These are phyloP conservation scores for Musca vetustissima DNA, from an alignment of 1,140 invertebrate genomes.

Conservation along the genomic window DNA sequence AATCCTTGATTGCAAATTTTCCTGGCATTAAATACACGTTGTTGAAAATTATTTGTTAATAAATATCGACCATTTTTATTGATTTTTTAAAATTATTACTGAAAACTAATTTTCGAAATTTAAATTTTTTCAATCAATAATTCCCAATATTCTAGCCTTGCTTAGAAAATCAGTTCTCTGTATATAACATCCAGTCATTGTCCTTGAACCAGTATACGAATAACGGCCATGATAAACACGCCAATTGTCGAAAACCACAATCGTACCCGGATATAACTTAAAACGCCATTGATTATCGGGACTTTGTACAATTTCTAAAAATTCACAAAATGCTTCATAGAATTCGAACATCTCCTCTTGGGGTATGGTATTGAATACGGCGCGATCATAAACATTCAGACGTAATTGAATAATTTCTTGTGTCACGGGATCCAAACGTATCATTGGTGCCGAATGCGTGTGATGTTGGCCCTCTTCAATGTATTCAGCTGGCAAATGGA, in stretches of 20 bases:
- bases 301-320: constrained; percentile 61
- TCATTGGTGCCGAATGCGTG: constrained; percentile 59
- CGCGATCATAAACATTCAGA: constrained; percentile 72
- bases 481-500: constrained; percentile 66
- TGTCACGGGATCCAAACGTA: constrained; percentile 57
- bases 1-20: no score
- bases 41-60: no score
- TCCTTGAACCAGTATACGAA: constrained; percentile 63
- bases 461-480: constrained; percentile 62
- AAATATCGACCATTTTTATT: no score
- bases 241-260: constrained; percentile 77
- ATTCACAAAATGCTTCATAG: constrained; percentile 63
- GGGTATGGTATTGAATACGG: constrained; percentile 60
- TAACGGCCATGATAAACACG: constrained; percentile 71
- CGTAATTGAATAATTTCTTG: constrained; percentile 61
- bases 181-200: constrained; percentile 65
- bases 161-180: constrained; percentile 65
- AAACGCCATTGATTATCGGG: constrained; percentile 61
- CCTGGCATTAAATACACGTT: no score
- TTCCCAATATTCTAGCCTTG: constrained; percentile 58
- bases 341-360: constrained; percentile 60
- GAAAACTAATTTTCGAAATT: no score
- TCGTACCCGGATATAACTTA: constrained; percentile 65
- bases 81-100: no score
- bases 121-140: constrained; percentile 47